phyloP scores from a whole-genome alignment of 2,888 invertebrate species.

The Ophion ellenae region DNA sequence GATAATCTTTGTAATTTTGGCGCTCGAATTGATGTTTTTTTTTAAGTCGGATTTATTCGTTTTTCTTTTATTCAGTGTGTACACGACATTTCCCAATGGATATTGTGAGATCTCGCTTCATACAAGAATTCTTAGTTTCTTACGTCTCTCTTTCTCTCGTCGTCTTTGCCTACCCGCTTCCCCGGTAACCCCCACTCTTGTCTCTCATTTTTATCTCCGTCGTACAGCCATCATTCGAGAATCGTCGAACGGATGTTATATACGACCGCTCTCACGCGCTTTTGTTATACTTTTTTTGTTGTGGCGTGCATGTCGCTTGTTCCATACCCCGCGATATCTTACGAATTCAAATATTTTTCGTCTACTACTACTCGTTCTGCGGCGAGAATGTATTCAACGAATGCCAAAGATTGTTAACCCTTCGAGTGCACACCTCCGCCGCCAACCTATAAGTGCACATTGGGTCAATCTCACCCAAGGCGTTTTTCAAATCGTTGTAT shows the following conservation, averaged over 20 bases:
- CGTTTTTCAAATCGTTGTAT: no score
- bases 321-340: neutral
- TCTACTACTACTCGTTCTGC: neutral
- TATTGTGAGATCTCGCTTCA: constrained; percentile 26
- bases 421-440: no score
- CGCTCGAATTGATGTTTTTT: constrained; percentile 2
- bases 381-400: neutral
- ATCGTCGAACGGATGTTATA: constrained; percentile 6
- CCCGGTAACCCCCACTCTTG: constrained; percentile 1
- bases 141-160: neutral
- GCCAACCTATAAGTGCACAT: no score
- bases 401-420: neutral
- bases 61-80: neutral
- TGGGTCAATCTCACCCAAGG: no score
- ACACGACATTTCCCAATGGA: constrained; percentile 7
- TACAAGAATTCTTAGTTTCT: neutral
- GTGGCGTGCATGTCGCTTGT: neutral
- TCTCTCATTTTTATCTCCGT: constrained; percentile 8
- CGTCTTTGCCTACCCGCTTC: neutral
- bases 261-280: neutral
- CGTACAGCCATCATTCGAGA: constrained; percentile 20
- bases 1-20: neutral
- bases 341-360: neutral
- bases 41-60: neutral
- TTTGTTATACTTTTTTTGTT: constrained; percentile 20